Evolutionary conservation across 2,113 vertebrate species (phyloP).

Genomic region (Perccottus glenii): DNA sequence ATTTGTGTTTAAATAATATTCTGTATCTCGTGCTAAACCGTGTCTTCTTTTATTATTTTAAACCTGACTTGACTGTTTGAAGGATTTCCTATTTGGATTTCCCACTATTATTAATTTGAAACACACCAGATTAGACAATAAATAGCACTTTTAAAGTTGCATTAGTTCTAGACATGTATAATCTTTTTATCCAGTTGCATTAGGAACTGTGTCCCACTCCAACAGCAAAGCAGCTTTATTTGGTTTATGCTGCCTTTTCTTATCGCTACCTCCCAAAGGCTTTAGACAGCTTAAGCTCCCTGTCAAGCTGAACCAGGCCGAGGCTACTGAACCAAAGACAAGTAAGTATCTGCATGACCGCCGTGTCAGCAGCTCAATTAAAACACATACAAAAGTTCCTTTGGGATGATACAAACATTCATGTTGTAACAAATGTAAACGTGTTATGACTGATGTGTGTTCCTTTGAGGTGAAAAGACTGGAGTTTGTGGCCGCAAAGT

Average conservation of each 20-base stretch:
- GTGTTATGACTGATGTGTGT: conserved; percentile 21
- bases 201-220: conserved; percentile 55
- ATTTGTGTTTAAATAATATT: no score
- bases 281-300: conserved; percentile 47
- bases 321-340: conserved; percentile 43
- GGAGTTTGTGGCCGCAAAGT: conserved; percentile 41
- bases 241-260: conserved; percentile 57
- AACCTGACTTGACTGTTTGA: no score
- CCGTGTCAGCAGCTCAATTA: conserved; percentile 46
- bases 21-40: no score
- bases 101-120: not conserved
- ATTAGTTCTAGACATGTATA: conserved; percentile 39
- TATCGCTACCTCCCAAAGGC: conserved; percentile 59
- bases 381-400: conserved; percentile 22
- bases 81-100: not conserved
- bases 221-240: conserved; percentile 67
- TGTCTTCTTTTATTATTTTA: no score
- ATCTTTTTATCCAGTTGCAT: conserved; percentile 44
- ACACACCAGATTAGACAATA: not conserved
- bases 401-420: conserved; percentile 15
- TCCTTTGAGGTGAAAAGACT: conserved; percentile 18
- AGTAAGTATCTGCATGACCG: conserved; percentile 34
- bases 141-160: conserved; percentile 8
- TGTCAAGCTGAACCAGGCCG: conserved; percentile 44
- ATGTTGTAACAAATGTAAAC: conserved; percentile 29